Conservation (phyloP, 2,113 vertebrate species). For the Coptodon bakossiorum region DNA sequence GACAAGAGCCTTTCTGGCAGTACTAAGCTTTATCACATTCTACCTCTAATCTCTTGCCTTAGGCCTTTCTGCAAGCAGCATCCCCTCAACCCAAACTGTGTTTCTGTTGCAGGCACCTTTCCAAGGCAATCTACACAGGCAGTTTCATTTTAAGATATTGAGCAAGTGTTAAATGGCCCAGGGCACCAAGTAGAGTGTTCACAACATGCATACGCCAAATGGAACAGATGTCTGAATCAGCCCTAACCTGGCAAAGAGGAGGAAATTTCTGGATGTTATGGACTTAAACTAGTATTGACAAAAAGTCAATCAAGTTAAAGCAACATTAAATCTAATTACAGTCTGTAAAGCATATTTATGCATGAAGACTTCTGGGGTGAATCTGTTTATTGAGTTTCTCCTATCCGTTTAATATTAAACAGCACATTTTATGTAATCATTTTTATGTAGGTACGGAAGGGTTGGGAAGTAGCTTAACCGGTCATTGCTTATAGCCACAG, state of each 20-base stretch:
- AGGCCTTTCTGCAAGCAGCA: slow-evolving; percentile 25
- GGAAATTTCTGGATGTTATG: slow-evolving; percentile 2
- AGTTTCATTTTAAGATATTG: slow-evolving; percentile 58
- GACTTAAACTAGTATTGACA: slow-evolving; percentile 22
- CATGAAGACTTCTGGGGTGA: neutral
- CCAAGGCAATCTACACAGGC: slow-evolving; percentile 51
- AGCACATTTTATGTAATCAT: neutral
- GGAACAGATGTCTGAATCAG: slow-evolving; percentile 51
- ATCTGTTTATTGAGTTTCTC: neutral
- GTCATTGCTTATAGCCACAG: neutral
- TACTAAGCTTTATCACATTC: slow-evolving; percentile 16
- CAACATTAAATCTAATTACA: slow-evolving; percentile 17
- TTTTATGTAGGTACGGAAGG: neutral
- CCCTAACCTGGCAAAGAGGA: slow-evolving; percentile 25
- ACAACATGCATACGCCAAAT: slow-evolving; percentile 38
- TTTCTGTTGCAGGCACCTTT: slow-evolving; percentile 44
- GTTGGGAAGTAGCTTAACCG: neutral
- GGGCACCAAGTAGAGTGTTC: slow-evolving; percentile 29
- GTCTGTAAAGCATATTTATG: neutral
- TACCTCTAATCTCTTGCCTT: slow-evolving; percentile 46
- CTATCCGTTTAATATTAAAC: neutral
- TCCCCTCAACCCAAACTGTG: slow-evolving; percentile 25
- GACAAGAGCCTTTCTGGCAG: neutral
- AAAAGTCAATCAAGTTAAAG: slow-evolving; percentile 25
- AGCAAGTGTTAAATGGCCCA: slow-evolving; percentile 57